Evolutionary conservation across 1,140 invertebrate genomes (phyloP), one percentile per base, ranked within the genome.

Genomic region (Neotoxoptera formosana): DNA sequence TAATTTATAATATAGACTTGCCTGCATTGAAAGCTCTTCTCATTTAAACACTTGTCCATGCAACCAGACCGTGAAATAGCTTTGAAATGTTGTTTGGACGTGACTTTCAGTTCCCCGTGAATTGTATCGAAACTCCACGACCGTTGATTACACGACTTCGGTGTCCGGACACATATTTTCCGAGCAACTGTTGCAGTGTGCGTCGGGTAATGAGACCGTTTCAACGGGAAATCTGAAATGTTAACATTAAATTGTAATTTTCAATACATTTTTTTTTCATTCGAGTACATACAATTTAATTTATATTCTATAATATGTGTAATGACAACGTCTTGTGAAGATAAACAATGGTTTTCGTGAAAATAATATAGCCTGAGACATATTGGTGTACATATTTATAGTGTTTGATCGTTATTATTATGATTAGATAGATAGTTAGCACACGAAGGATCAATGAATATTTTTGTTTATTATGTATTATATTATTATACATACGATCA

Each of bases 51-150:
- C 34, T 84, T 84, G 20, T 93, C 81, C 91, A 93, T 93, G 41
- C 91, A 93, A n/a, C 76, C 11, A 20, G 51, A 48, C 48, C 76
- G 47, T 17, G 76, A 41, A n/a, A 93, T 84, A 14, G 91, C 20
- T 56, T 81, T 81, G 48, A 86, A 93, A 41, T 93, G 81, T 56
- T 56, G 91, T 86, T 20, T 93, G 4, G 81, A 41, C 6, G 67
- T 11, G 8, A 93, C 91, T 93, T 93, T 93, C 14, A 93, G 81
- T 56, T 93, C 91, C 17, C 91, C 91, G 21, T 84, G 91, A 45
- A 83, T 36, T n/a, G 91, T 93, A 30, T 93, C 91, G 30, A 93
- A 93, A 84, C 76, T 93, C 91, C 91, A 93, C 3, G 67, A 84
- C 25, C 91, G 76, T 84, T 93, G 76, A 9, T 34, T 7, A 25